These are phyloP conservation scores for Drosophila rufa DNA, from an alignment of 1,140 invertebrate species.

Conservation along the genomic window DNA sequence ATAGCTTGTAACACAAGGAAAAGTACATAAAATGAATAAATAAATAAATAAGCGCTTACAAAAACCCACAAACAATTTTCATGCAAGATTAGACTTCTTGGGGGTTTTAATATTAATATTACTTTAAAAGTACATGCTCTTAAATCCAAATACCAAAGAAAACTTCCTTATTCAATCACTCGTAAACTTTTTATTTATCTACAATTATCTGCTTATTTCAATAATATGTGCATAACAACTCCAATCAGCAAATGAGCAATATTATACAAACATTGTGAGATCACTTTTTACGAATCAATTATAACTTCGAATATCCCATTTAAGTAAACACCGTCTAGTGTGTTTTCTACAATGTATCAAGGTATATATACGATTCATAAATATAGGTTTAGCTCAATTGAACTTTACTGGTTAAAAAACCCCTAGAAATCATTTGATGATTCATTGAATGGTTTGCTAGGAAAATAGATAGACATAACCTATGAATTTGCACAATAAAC, in stretches of 20 bases:
- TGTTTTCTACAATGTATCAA: not conserved
- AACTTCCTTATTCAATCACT: not conserved
- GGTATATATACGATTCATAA: not conserved
- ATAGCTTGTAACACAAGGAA: not conserved
- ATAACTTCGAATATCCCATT: not conserved
- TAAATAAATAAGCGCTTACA: too few relatives aligned
- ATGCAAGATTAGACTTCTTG: not conserved
- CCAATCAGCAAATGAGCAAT: conserved; percentile 9
- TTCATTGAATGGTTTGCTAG: not conserved
- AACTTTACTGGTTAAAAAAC: not conserved
- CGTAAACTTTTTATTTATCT: not conserved
- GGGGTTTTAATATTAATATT: too few relatives aligned
- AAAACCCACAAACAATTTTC: too few relatives aligned
- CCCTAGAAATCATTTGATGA: not conserved
- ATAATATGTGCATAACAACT: conserved; percentile 1
- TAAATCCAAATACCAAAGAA: not conserved
- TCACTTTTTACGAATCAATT: not conserved
- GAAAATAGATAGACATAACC: not conserved
- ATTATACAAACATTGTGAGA: conserved; percentile 1
- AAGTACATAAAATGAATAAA: not conserved
- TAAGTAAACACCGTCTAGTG: too few relatives aligned
- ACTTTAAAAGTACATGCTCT: not conserved
- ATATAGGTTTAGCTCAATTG: not conserved
- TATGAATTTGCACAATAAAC: not conserved
- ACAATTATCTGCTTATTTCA: conserved; percentile 4